Conservation (phyloP, 2,888 invertebrate genomes). For the Psylliodes chrysocephalus region DNA sequence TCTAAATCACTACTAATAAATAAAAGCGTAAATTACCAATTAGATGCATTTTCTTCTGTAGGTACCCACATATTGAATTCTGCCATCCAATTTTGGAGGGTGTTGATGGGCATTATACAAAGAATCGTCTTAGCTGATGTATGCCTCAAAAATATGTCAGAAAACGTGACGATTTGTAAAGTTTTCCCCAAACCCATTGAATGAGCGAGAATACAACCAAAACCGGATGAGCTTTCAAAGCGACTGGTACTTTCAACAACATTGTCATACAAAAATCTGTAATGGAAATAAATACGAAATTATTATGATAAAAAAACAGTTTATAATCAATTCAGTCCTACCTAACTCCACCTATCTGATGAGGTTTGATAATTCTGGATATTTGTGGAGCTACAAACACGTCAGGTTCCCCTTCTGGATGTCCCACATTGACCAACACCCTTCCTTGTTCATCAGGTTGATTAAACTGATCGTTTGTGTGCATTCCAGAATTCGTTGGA, state of each 20-base stretch:
- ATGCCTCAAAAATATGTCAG: slow-evolving; percentile 93
- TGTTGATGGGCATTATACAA: slow-evolving; percentile 98
- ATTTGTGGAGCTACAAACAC: slow-evolving; percentile 93
- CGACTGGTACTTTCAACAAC: slow-evolving; percentile 92
- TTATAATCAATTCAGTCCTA: background rate
- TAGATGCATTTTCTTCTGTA: slow-evolving; percentile 65
- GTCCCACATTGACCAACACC: slow-evolving; percentile 93
- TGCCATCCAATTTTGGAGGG: slow-evolving; percentile 96
- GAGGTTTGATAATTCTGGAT: slow-evolving; percentile 91
- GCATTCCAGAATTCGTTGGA: slow-evolving; percentile 89
- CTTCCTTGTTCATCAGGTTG: slow-evolving; percentile 90
- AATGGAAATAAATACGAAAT: slow-evolving; percentile 51
- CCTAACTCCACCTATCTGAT: slow-evolving; percentile 75
- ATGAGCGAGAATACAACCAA: slow-evolving; percentile 98
- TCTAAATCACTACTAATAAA: too few relatives aligned
- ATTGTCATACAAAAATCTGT: slow-evolving; percentile 93
- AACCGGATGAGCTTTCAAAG: slow-evolving; percentile 82
- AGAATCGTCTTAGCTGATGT: slow-evolving; percentile 89
- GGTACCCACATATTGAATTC: slow-evolving; percentile 99
- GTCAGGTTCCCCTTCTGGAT: slow-evolving; percentile 89
- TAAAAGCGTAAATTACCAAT: slow-evolving; percentile 26
- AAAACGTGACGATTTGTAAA: slow-evolving; percentile 91
- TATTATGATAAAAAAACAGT: background rate
- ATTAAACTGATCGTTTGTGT: slow-evolving; percentile 93
- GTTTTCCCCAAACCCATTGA: slow-evolving; percentile 99